These are phyloP conservation scores for Gisinianus flammeolus DNA, from an alignment of 2,888 invertebrate species.

Conservation along the genomic window DNA sequence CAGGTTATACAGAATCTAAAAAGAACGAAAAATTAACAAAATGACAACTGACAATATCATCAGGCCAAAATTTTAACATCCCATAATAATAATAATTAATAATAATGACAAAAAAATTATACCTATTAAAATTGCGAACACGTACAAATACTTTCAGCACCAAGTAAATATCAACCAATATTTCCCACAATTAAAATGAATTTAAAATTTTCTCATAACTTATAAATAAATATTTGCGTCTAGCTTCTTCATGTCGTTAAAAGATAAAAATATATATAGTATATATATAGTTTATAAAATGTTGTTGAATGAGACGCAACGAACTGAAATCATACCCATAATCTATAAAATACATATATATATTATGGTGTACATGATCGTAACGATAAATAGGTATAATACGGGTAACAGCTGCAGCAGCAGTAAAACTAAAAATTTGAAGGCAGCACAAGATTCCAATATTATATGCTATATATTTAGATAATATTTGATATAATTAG, in stretches of 20 bases:
- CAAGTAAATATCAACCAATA: constrained; percentile 17
- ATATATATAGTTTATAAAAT: no score
- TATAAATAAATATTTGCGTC: not conserved
- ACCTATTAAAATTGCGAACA: not conserved
- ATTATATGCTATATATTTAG: no score
- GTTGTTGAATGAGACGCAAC: not conserved
- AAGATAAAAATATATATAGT: no score
- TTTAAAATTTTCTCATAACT: constrained; percentile 9
- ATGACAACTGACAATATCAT: not conserved
- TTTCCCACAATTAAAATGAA: not conserved
- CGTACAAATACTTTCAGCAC: constrained; percentile 28
- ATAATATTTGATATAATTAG: no score
- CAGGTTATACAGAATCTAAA: no score
- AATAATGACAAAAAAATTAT: no score
- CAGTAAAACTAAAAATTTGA: not conserved
- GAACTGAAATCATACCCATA: not conserved
- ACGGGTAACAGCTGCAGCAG: not conserved
- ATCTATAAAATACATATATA: not conserved
- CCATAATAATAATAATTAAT: no score
- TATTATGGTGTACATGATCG: not conserved
- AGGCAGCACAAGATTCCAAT: not conserved
- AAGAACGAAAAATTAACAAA: no score
- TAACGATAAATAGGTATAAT: not conserved
- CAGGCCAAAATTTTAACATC: not conserved
- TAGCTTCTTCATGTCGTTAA: constrained; percentile 6